These are phyloP conservation scores for Hypocryptadius cinnamomeus DNA, from an alignment of 2,113 vertebrate genomes.

Conservation along the genomic window DNA sequence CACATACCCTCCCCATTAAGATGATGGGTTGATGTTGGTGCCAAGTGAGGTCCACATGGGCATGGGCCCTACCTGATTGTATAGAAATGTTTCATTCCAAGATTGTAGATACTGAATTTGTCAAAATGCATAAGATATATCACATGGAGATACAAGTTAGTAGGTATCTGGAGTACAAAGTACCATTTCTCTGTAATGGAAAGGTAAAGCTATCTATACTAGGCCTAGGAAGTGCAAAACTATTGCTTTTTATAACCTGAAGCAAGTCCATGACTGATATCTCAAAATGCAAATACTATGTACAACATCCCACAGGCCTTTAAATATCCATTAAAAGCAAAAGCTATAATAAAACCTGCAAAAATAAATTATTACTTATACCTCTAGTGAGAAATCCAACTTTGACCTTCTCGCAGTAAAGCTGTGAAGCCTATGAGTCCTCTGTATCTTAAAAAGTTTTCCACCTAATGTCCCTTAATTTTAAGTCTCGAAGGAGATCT, in stretches of 20 bases:
- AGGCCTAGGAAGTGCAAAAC: not conserved
- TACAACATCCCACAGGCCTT: not conserved
- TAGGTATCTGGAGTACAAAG: not conserved
- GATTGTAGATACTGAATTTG: not conserved
- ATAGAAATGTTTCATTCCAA: not conserved
- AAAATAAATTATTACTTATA: not conserved
- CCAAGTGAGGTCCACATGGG: not conserved
- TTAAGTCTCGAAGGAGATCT: not conserved
- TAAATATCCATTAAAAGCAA: not conserved
- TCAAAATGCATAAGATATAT: not conserved
- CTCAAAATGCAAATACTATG: not conserved
- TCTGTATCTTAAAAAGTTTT: not conserved
- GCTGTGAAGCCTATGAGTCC: not conserved
- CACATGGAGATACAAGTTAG: not conserved
- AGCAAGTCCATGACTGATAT: not conserved
- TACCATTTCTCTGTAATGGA: not conserved
- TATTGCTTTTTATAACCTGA: not conserved
- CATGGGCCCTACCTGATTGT: not conserved
- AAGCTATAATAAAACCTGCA: not conserved
- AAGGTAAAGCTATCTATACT: not conserved
- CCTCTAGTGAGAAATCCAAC: not conserved
- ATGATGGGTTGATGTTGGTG: not conserved
- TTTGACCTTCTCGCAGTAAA: not conserved
- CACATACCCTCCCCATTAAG: fast-evolving
- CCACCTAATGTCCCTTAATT: not conserved